These are phyloP conservation scores for Hofmannophila pseudospretella DNA, from an alignment of 2,888 invertebrate species.

Conservation along the genomic window DNA sequence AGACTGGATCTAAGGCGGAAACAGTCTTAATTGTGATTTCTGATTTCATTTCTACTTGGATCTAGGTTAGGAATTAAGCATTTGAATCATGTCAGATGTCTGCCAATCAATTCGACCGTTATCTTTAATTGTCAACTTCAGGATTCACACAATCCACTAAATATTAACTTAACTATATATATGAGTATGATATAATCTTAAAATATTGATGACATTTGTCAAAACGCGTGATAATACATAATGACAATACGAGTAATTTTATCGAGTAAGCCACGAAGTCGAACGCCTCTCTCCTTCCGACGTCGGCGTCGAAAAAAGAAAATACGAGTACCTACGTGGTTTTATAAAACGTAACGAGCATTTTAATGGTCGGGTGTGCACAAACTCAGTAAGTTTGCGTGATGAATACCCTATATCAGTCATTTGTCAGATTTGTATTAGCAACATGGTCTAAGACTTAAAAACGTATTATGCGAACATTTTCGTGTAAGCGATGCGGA, in stretches of 20 bases:
- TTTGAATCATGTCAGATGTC: too few species aligned
- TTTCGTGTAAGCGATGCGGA: too few species aligned
- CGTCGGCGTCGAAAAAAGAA: slow-evolving; percentile 10
- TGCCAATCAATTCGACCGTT: too few species aligned
- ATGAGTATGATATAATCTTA: too few species aligned
- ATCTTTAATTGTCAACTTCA: too few species aligned
- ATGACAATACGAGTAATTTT: slow-evolving; percentile 10
- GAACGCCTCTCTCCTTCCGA: slow-evolving; percentile 17
- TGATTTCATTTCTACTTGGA: too few species aligned
- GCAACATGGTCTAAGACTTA: background rate
- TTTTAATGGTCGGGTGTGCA: slow-evolving; percentile 14
- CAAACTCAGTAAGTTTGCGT: slow-evolving; percentile 14
- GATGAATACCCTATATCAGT: slow-evolving; percentile 2
- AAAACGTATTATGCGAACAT: too few species aligned
- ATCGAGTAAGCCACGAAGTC: background rate
- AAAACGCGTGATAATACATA: too few species aligned
- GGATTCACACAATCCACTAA: too few species aligned
- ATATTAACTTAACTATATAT: too few species aligned
- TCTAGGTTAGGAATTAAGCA: too few species aligned
- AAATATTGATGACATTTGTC: too few species aligned
- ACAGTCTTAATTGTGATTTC: background rate
- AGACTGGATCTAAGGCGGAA: slow-evolving; percentile 1
- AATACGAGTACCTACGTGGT: background rate
- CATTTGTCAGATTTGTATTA: slow-evolving; percentile 3
- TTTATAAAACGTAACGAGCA: slow-evolving; percentile 2